Conservation (phyloP, 1,140 invertebrate species). For the Yoshiicerus persimilis region DNA sequence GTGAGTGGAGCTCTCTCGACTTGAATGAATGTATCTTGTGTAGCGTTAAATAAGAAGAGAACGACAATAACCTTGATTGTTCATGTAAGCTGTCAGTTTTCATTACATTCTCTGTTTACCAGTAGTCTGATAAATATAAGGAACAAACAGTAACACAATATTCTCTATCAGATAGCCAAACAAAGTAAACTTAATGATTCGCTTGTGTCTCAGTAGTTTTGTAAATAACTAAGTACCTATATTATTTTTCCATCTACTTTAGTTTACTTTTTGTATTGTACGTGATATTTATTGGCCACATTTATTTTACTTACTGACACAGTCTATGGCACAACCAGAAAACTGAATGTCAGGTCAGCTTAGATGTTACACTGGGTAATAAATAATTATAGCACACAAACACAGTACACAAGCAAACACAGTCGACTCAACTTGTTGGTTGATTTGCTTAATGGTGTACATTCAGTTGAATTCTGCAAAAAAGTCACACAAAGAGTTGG, state of each 20-base stretch:
- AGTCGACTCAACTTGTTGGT: not conserved
- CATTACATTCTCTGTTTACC: not conserved
- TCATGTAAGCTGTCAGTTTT: constrained; percentile 15
- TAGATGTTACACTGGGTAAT: too few relatives aligned
- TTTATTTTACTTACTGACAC: not conserved
- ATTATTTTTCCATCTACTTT: not conserved
- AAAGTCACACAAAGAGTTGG: not conserved
- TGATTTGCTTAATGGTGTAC: not conserved
- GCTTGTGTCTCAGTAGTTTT: not conserved
- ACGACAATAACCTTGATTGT: not conserved
- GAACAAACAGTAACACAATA: not conserved
- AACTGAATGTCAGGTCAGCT: not conserved
- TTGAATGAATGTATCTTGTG: not conserved
- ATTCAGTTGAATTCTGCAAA: not conserved
- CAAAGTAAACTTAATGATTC: not conserved
- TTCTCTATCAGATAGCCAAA: not conserved
- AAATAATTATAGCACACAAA: too few relatives aligned
- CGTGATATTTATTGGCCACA: not conserved
- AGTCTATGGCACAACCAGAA: not conserved
- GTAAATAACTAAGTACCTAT: not conserved
- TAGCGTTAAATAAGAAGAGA: not conserved
- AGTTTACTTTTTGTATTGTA: not conserved
- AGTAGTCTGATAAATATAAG: not conserved
- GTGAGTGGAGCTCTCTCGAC: not conserved
- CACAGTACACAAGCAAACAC: not conserved